phyloP scores from a whole-genome alignment of 2,888 invertebrate genomes.

The Idaea biselata region DNA sequence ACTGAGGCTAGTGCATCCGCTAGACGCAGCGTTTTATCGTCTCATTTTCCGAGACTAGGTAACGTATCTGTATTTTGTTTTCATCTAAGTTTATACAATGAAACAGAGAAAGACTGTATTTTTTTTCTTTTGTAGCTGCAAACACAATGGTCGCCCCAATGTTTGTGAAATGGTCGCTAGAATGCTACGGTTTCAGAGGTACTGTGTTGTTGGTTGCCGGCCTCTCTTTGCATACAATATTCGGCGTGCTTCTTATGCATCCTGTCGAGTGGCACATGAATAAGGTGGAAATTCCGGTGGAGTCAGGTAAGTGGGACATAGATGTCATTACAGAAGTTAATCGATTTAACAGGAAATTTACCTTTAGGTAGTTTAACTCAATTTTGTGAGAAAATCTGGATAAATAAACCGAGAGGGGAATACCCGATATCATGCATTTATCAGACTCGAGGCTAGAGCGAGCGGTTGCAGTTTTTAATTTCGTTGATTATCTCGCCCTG shows the following conservation, averaged over 20 bases:
- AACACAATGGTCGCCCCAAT: constrained; percentile 82
- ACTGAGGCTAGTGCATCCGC: too few species aligned
- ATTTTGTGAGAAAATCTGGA: too few species aligned
- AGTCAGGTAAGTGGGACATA: constrained; percentile 27
- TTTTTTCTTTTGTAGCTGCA: constrained; percentile 63
- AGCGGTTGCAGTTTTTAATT: too few species aligned
- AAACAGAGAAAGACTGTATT: neutral
- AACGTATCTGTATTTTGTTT: too few species aligned
- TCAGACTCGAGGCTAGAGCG: too few species aligned
- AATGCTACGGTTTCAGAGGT: constrained; percentile 83
- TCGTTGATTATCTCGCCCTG: too few species aligned
- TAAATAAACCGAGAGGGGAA: too few species aligned
- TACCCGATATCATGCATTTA: too few species aligned
- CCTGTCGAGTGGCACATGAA: constrained; percentile 84
- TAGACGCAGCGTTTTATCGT: too few species aligned
- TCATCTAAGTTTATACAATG: too few species aligned
- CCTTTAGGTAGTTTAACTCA: too few species aligned
- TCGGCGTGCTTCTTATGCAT: constrained; percentile 83
- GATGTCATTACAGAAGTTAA: constrained; percentile 6
- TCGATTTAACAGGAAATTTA: constrained; percentile 19
- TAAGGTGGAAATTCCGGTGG: constrained; percentile 34
- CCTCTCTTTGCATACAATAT: constrained; percentile 82
- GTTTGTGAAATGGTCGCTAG: constrained; percentile 78
- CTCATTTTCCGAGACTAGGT: too few species aligned
- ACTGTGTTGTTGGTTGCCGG: constrained; percentile 82